Evolutionary conservation across 30 jellyfish, hydroid and myxozoan species (phyloP), one percentile per base, ranked within the genome.

Genomic region (Haliclystus octoradiatus): DNA sequence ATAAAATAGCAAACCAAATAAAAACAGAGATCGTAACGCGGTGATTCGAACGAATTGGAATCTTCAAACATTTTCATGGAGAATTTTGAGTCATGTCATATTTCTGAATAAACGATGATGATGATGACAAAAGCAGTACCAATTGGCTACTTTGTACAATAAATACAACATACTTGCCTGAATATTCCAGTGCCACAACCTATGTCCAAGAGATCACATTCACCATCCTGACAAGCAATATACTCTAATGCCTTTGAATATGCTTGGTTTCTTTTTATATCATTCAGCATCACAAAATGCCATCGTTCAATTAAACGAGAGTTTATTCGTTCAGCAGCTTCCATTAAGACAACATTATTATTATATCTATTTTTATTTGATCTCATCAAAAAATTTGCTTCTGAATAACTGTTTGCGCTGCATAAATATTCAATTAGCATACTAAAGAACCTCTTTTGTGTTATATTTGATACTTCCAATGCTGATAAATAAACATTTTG

Each of bases 281-380:
- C 97, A 81, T 88, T 88, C 22, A 88, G 74, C 97, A 88, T 88
- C 50, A 84, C 71, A 61, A 80, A 88, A 70, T 88, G 97, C 97
- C 97, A 88, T 28, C 94, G 50, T 2, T 72, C 83, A 0, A 88
- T 67, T 29, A 89, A 57, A 12, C 35, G 30, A 53, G 76, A 80
- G 66, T 69, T 49, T 31, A 72, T 61, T 29, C 76, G 93, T 53
- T 88, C 94, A 0, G 65, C 1, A 49, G 50, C 72, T 61, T 88
- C 97, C 47, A n/a, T 13, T 2, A 85, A 25, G 29, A 33, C 71
- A n/a, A 34, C 50, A 22, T 66, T 47, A 15, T 50, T 50, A 5
- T 40, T 40, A 40, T 5, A 9, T 40, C 19, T 9, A 9, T 5
- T 40, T 19, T 19, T 40, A 19, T 19, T 40, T 9, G 57, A 9